These are phyloP conservation scores for Oryzaephilus surinamensis DNA, from an alignment of 1,140 invertebrate species.

Conservation along the genomic window DNA sequence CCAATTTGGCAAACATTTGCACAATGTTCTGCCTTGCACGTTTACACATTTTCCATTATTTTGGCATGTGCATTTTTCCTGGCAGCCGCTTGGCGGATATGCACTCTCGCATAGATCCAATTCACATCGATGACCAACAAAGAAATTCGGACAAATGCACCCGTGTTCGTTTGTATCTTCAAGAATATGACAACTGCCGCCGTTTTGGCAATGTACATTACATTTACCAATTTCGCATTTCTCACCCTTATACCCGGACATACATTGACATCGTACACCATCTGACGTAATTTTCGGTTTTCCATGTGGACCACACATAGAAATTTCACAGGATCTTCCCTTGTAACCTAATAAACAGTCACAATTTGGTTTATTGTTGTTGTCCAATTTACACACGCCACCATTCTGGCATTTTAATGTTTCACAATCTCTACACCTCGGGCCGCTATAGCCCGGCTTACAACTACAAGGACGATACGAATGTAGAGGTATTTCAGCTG, in stretches of 20 bases:
- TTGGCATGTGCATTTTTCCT: conserved; percentile 12
- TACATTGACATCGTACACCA: conserved; percentile 35
- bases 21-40: conserved; percentile 26
- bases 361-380: conserved; percentile 17
- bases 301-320: conserved; percentile 21
- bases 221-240: conserved; percentile 47
- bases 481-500: conserved; percentile 34
- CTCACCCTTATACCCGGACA: conserved; percentile 42
- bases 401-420: conserved; percentile 29
- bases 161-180: conserved; percentile 28
- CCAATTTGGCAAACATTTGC: conserved; percentile 39
- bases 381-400: conserved; percentile 24
- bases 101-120: conserved; percentile 18
- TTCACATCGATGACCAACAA: conserved; percentile 39
- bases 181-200: conserved; percentile 38
- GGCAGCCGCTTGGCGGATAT: conserved; percentile 9
- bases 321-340: conserved; percentile 21
- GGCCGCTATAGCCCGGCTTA: conserved; percentile 40
- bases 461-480: no score
- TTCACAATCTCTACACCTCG: conserved; percentile 29
- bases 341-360: conserved; percentile 24
- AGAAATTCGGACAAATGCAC: conserved; percentile 38
- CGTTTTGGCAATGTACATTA: conserved; percentile 45
- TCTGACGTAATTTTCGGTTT: conserved; percentile 7
- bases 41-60: conserved; percentile 25